These are phyloP conservation scores for Speoplatyrhinus poulsoni DNA, from an alignment of 2,113 vertebrate species.

Conservation along the genomic window DNA sequence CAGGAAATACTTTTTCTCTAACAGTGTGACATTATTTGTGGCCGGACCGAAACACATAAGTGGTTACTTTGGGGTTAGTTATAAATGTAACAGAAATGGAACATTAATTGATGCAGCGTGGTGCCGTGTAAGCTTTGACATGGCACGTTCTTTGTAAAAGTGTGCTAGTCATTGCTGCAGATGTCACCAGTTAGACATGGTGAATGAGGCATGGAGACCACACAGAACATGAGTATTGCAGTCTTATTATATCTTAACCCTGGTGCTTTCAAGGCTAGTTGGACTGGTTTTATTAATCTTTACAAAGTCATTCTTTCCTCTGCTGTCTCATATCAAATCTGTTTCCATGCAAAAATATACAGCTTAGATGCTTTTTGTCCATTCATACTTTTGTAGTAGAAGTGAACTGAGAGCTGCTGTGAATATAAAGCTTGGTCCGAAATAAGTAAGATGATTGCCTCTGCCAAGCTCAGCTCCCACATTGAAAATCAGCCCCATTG, in stretches of 20 bases:
- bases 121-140: too few species aligned
- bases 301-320: background rate
- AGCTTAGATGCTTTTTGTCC: background rate
- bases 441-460: background rate
- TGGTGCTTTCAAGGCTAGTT: background rate
- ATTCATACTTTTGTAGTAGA: background rate
- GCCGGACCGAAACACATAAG: too few species aligned
- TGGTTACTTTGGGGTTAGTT: too few species aligned
- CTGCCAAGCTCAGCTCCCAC: background rate
- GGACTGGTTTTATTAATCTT: background rate
- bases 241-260: background rate
- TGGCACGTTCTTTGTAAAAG: background rate
- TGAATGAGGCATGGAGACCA: too few species aligned
- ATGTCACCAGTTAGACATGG: background rate
- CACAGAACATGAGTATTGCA: too few species aligned
- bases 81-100: too few species aligned
- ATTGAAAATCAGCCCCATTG: background rate
- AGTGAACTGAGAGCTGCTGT: background rate
- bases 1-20: too few species aligned
- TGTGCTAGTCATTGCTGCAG: background rate
- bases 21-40: too few species aligned
- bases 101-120: too few species aligned
- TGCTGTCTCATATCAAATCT: background rate
- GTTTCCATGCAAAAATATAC: background rate
- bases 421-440: background rate